Percentiles rank a stretch among this genome's conserved stretches.
Conservation (phyloP, 1,140 invertebrate genomes). For the Oncopodura yosiiana region DNA sequence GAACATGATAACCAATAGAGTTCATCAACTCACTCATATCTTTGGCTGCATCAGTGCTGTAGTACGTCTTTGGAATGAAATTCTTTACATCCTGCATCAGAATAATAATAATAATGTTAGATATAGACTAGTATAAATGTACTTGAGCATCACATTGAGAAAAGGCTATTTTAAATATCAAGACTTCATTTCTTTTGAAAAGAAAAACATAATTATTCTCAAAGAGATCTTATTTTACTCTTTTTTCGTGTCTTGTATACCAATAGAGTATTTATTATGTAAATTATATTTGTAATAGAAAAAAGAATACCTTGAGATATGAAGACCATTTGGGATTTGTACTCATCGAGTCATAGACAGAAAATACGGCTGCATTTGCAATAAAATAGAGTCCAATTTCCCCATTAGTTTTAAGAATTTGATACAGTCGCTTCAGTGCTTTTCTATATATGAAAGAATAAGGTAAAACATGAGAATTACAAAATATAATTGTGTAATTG, state of each 20-base stretch:
- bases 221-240: no score
- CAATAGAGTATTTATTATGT: no score
- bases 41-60: constrained; percentile 51
- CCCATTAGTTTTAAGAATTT: constrained; percentile 24
- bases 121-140: background rate
- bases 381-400: constrained; percentile 34
- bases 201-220: no score
- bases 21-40: constrained; percentile 52
- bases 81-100: constrained; percentile 46
- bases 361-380: constrained; percentile 28
- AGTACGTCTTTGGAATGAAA: constrained; percentile 56
- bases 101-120: background rate
- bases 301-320: constrained; percentile 25
- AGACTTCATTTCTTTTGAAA: no score
- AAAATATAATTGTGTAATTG: background rate
- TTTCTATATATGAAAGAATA: constrained; percentile 20
- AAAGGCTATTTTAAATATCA: no score
- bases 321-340: constrained; percentile 18
- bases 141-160: no score
- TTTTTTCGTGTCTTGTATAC: no score
- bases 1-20: constrained; percentile 54
- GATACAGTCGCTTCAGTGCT: constrained; percentile 17
- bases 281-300: no score
- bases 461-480: background rate
- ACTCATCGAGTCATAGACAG: constrained; percentile 31